phyloP scores from a whole-genome alignment of 2,888 invertebrate species.

The Escarpia spicata region DNA sequence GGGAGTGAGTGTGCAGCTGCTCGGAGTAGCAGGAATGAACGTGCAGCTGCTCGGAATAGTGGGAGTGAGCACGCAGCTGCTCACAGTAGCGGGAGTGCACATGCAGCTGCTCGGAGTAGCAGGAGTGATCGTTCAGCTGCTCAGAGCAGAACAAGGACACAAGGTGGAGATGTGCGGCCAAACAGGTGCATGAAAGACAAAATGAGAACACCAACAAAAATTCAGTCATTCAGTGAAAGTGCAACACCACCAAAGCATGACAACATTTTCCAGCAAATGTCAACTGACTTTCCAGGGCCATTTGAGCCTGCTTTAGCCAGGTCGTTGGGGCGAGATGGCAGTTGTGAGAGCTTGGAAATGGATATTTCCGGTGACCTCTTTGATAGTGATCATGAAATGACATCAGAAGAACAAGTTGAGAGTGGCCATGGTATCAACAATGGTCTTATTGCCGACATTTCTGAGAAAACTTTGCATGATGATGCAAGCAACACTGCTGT shows the following conservation, averaged over 20 bases:
- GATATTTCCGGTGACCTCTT: neutral
- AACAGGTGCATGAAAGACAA: neutral
- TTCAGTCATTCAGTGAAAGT: neutral
- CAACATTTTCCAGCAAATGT: neutral
- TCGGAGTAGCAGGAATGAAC: neutral
- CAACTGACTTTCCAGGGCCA: neutral
- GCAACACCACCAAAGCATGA: neutral
- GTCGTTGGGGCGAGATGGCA: neutral
- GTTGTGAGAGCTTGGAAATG: neutral
- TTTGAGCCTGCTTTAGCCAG: neutral
- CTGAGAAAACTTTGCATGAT: neutral
- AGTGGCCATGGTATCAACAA: neutral
- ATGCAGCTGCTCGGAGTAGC: neutral
- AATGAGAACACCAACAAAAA: neutral
- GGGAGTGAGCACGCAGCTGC: neutral
- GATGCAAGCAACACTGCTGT: neutral
- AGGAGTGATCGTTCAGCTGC: neutral
- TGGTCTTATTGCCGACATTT: neutral
- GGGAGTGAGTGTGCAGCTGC: no score
- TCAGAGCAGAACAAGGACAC: neutral
- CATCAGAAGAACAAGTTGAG: neutral
- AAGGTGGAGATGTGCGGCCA: neutral
- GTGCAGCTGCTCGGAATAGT: neutral
- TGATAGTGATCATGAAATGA: neutral
- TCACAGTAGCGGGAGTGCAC: neutral